A percentile compares a stretch with the other conserved stretches of the same genome.
Conservation (phyloP, 2,888 invertebrate species). For the Drosophila kanekoi region DNA sequence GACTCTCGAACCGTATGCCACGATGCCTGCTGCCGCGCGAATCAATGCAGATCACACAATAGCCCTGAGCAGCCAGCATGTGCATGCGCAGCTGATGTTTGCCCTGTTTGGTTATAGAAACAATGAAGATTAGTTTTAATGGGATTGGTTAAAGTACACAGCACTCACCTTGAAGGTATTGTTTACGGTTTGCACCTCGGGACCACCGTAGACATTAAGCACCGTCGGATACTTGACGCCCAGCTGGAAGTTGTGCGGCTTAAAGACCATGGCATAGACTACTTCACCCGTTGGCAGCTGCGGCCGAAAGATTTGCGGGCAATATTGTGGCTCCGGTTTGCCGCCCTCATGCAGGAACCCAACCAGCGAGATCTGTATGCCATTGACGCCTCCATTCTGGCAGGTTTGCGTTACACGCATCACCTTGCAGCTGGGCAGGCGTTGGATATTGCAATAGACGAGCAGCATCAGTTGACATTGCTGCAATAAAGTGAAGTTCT, state of each 20-base stretch:
- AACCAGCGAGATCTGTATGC: slow-evolving; percentile 88
- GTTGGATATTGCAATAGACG: slow-evolving; percentile 93
- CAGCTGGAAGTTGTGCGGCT: slow-evolving; percentile 89
- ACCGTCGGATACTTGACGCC: slow-evolving; percentile 93
- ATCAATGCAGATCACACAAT: slow-evolving; percentile 97
- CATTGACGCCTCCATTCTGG: slow-evolving; percentile 89
- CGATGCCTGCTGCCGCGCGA: slow-evolving; percentile 97
- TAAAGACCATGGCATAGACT: slow-evolving; percentile 95
- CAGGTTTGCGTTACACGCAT: slow-evolving; percentile 88
- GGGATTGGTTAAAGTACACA: not conserved
- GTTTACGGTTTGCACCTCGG: slow-evolving; percentile 98
- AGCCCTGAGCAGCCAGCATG: slow-evolving; percentile 97
- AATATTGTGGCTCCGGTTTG: slow-evolving; percentile 87
- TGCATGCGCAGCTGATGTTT: slow-evolving; percentile 96
- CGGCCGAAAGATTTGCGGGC: slow-evolving; percentile 91
- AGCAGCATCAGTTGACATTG: slow-evolving; percentile 93
- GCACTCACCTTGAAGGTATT: slow-evolving; percentile 94
- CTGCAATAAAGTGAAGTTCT: slow-evolving; percentile 84
- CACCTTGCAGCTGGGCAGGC: slow-evolving; percentile 92
- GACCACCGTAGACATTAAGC: slow-evolving; percentile 98
- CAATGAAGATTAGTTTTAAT: not conserved
- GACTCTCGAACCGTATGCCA: slow-evolving; percentile 96
- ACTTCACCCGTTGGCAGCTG: slow-evolving; percentile 89
- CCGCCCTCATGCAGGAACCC: slow-evolving; percentile 90
- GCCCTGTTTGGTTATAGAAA: slow-evolving; percentile 86